phyloP scores from a whole-genome alignment of 2,888 invertebrate genomes.

The Agonopterix alstromeriana region DNA sequence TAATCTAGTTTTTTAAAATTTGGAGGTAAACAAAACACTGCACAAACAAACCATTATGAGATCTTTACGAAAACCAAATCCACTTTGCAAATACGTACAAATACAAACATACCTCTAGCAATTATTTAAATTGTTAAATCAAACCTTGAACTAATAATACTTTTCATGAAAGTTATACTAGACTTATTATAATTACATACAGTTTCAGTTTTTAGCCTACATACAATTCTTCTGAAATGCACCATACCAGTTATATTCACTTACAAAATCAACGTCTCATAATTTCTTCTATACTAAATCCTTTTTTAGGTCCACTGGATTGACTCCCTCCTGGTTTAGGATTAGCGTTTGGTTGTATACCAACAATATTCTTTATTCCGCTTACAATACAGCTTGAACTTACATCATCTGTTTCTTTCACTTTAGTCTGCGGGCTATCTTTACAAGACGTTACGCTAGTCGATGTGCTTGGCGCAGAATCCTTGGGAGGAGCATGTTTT shows the following conservation, averaged over 20 bases:
- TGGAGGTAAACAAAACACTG: slow-evolving; percentile 75
- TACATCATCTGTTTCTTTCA: slow-evolving; percentile 42
- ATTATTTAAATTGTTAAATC: slow-evolving; percentile 41
- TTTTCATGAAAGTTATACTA: slow-evolving; percentile 41
- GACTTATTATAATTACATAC: slow-evolving; percentile 15
- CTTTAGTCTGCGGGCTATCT: slow-evolving; percentile 31
- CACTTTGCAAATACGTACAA: slow-evolving; percentile 58
- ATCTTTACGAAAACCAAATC: slow-evolving; percentile 77
- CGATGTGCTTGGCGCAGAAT: slow-evolving; percentile 50
- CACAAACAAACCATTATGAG: slow-evolving; percentile 75
- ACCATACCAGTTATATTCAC: slow-evolving; percentile 14
- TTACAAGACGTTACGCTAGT: slow-evolving; percentile 57
- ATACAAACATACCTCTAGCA: slow-evolving; percentile 49
- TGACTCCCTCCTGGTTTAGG: slow-evolving; percentile 75
- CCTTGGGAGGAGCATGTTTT: slow-evolving; percentile 71
- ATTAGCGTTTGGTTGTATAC: slow-evolving; percentile 62
- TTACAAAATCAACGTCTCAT: slow-evolving; percentile 83
- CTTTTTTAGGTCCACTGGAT: slow-evolving; percentile 83
- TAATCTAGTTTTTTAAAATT: slow-evolving; percentile 61
- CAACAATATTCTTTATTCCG: slow-evolving; percentile 71
- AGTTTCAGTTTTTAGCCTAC: slow-evolving; percentile 6
- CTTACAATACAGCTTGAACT: slow-evolving; percentile 58
- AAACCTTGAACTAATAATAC: slow-evolving; percentile 65
- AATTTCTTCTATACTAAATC: slow-evolving; percentile 93
- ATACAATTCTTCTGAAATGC: slow-evolving; percentile 20